Percentiles rank a stretch among this genome's conserved stretches.
Conservation (phyloP, 2,888 invertebrate species). For the Stenoptilia bipunctidactyla region DNA sequence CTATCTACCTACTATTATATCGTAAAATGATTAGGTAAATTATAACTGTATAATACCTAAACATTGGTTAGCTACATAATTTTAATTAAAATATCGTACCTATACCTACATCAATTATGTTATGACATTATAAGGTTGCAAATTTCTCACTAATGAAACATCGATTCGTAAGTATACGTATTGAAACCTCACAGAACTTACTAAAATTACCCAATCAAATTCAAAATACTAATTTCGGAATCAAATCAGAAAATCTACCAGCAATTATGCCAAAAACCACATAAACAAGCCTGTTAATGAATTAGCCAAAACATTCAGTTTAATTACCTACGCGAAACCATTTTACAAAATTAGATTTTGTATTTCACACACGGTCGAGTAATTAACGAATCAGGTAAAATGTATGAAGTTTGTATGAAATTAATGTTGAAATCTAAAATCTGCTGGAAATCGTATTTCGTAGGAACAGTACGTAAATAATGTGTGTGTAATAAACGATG, state of each 20-base stretch:
- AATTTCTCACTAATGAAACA: too few species aligned
- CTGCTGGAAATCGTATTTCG: not conserved
- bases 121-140: too few species aligned
- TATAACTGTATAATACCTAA: too few species aligned
- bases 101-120: too few species aligned
- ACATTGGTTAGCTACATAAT: too few species aligned
- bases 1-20: too few species aligned
- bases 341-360: slow-evolving; percentile 1
- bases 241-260: slow-evolving; percentile 11
- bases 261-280: slow-evolving; percentile 11
- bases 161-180: too few species aligned
- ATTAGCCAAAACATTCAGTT: not conserved
- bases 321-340: not conserved
- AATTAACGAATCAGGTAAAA: not conserved
- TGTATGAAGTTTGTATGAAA: not conserved
- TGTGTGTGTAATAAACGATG: too few species aligned
- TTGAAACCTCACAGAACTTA: too few species aligned
- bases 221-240: not conserved
- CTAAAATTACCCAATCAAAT: not conserved
- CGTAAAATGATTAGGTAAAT: too few species aligned
- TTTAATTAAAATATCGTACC: too few species aligned
- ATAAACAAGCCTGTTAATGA: slow-evolving; percentile 2
- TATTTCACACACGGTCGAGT: not conserved
- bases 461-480: too few species aligned
- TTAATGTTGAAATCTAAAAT: not conserved